Evolutionary conservation across 2,797 vertebrate genomes (phyloP).

Genomic region (Ciconia nigra): DNA sequence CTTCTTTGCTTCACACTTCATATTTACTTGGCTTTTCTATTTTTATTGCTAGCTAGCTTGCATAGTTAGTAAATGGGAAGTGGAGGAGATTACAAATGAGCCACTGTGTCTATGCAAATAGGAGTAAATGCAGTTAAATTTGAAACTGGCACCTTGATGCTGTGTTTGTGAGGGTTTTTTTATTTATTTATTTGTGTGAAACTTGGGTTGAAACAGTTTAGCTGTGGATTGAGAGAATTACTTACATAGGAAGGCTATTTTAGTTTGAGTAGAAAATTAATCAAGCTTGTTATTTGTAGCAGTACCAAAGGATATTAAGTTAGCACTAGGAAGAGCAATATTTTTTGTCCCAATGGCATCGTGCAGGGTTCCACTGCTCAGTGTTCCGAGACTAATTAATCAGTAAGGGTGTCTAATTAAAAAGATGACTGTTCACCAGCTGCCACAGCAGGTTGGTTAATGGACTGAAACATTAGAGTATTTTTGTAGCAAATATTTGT

Average conservation of each 20-base stretch:
- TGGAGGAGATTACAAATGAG: neutral
- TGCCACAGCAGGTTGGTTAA: slow-evolving; percentile 59
- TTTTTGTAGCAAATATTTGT: slow-evolving; percentile 45
- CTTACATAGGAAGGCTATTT: neutral
- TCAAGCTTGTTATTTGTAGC: slow-evolving; percentile 11
- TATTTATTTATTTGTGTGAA: neutral
- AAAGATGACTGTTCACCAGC: slow-evolving; percentile 70
- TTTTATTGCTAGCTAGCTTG: neutral
- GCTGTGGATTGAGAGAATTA: neutral
- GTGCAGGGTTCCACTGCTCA: slow-evolving; percentile 32
- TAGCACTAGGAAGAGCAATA: neutral
- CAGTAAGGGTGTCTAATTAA: slow-evolving; percentile 70
- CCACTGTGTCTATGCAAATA: neutral
- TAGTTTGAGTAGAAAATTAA: neutral
- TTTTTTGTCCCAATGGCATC: slow-evolving; percentile 25
- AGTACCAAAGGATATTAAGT: neutral
- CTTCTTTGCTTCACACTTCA: neutral
- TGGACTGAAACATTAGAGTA: slow-evolving; percentile 18
- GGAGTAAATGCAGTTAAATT: neutral
- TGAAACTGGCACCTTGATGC: neutral
- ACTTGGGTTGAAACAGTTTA: neutral
- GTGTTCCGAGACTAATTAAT: slow-evolving; percentile 74
- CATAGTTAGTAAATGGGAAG: neutral
- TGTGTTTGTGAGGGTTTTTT: neutral
- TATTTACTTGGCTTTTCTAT: neutral